These are phyloP conservation scores for Zootermopsis nevadensis DNA, from an alignment of 2,888 invertebrate genomes.

Conservation along the genomic window DNA sequence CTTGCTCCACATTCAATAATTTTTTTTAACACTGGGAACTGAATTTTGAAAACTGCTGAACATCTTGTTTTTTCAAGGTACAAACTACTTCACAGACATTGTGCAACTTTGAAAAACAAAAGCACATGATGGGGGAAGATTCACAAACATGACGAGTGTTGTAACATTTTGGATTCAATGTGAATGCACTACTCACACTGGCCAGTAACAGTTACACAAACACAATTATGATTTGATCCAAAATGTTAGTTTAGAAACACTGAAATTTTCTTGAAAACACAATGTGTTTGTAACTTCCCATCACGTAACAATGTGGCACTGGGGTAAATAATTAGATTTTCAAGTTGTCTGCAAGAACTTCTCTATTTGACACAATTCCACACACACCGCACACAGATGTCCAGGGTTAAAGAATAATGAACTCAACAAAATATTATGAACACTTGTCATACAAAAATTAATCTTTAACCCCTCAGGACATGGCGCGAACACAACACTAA, in stretches of 20 bases:
- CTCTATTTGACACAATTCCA: slow-evolving; percentile 53
- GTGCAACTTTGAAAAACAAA: slow-evolving; percentile 5
- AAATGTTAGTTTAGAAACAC: slow-evolving; percentile 47
- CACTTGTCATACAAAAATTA: slow-evolving; percentile 37
- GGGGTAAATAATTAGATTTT: slow-evolving; percentile 45
- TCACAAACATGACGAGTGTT: neutral
- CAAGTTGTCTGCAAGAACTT: slow-evolving; percentile 52
- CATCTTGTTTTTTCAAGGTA: neutral
- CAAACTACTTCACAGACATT: neutral
- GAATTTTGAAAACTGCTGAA: neutral
- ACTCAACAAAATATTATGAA: slow-evolving; percentile 36
- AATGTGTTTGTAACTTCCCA: slow-evolving; percentile 31
- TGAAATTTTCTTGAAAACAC: slow-evolving; percentile 16
- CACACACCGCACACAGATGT: slow-evolving; percentile 48
- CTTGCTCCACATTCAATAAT: neutral
- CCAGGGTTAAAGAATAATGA: slow-evolving; percentile 49
- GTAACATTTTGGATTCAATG: slow-evolving; percentile 35
- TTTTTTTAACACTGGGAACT: neutral
- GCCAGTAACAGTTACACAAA: slow-evolving; percentile 21
- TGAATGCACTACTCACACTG: slow-evolving; percentile 28
- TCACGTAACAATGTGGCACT: slow-evolving; percentile 41
- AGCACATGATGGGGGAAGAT: neutral
- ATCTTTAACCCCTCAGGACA: slow-evolving; percentile 50
- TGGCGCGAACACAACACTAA: slow-evolving; percentile 49
- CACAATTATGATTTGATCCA: slow-evolving; percentile 36